A percentile compares a stretch with the other conserved stretches of the same genome.
These are phyloP conservation scores for Chiroxiphia lanceolata DNA, from an alignment of 2,797 vertebrate genomes.

Conservation along the genomic window DNA sequence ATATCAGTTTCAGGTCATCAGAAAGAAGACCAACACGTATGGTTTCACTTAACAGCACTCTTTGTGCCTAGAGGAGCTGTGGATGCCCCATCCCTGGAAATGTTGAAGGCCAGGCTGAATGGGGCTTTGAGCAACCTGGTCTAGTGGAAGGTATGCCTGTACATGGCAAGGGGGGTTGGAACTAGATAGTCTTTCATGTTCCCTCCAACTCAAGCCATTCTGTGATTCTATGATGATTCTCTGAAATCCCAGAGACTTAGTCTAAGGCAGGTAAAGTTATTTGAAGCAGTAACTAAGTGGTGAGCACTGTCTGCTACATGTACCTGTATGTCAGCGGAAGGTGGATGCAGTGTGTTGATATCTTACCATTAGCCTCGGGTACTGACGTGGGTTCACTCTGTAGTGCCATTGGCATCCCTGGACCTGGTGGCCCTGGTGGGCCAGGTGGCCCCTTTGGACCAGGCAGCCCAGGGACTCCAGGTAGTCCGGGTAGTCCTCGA, in stretches of 20 bases:
- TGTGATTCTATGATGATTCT: neutral
- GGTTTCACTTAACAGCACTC: neutral
- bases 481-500: constrained; percentile 84
- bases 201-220: neutral
- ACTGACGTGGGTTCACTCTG: constrained; percentile 73
- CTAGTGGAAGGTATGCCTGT: neutral
- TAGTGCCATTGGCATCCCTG: constrained; percentile 78
- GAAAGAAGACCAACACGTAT: neutral
- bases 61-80: neutral
- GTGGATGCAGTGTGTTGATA: neutral
- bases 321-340: neutral
- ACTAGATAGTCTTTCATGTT: neutral
- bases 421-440: constrained; percentile 74
- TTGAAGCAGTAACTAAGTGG: neutral
- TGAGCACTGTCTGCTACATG: neutral
- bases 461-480: constrained; percentile 84
- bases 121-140: neutral
- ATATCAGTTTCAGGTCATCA: neutral
- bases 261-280: neutral
- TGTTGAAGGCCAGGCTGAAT: neutral
- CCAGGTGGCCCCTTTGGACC: constrained; percentile 81
- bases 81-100: neutral
- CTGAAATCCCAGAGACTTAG: neutral
- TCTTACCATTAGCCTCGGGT: constrained; percentile 75
- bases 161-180: neutral